Percentiles rank a stretch among this genome's conserved stretches.
Conservation (phyloP, 2,113 vertebrate genomes). For the Athene cunicularia region DNA sequence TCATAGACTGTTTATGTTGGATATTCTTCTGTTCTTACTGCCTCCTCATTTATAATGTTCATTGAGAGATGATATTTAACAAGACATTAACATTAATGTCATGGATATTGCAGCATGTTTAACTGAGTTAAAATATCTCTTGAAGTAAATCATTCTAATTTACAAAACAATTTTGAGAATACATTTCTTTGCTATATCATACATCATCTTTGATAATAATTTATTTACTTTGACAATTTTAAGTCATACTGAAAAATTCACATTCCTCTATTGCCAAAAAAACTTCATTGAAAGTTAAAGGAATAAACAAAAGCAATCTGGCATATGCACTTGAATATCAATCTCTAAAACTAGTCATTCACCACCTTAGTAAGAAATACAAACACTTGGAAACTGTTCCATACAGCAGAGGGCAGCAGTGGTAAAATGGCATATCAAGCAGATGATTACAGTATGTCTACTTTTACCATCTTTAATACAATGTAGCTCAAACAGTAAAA, state of each 20-base stretch:
- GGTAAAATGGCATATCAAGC: neutral
- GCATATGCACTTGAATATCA: neutral
- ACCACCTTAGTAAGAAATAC: neutral
- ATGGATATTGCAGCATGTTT: neutral
- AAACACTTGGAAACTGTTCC: neutral
- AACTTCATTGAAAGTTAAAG: neutral
- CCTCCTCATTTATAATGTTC: neutral
- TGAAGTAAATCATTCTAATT: neutral
- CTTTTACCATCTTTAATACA: neutral
- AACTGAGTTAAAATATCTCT: neutral
- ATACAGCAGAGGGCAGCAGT: conserved; percentile 52
- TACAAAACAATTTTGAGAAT: neutral
- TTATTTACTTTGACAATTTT: neutral
- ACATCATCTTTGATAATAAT: neutral
- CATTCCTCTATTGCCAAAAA: neutral
- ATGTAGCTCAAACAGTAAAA: neutral
- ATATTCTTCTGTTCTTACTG: conserved; percentile 4
- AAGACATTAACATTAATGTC: neutral
- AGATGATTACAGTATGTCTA: neutral
- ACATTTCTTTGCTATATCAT: neutral
- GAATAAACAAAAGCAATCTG: neutral
- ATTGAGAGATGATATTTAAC: conserved; percentile 15
- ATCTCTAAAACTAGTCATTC: neutral
- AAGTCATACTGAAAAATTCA: neutral
- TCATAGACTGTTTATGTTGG: neutral